Evolutionary conservation across 2,113 vertebrate species (phyloP), one percentile per base, ranked within the genome.

Genomic region (Amphilophus citrinellus): DNA sequence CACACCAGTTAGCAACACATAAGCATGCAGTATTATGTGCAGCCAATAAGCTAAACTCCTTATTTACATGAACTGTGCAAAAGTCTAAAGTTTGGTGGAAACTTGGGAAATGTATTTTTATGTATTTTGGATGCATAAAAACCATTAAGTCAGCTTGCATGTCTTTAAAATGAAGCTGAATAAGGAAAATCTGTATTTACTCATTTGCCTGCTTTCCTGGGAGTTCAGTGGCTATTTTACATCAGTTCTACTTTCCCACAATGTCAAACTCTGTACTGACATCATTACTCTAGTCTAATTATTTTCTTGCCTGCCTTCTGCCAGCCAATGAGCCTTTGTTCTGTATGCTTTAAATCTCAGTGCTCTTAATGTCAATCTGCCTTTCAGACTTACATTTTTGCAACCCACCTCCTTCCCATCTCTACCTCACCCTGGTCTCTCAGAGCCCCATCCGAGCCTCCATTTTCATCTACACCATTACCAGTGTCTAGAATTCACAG

Each of bases 1-100:
- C 94, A 91, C 85, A 88, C 83, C 39, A 80, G 90, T 94, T 91
- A 92, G 84, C 91, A 50, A 92, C 87, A 93, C 77, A 91, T 86
- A 82, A 65, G 73, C 92, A 94, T 91, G 92, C 92, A 92, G 61
- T 61, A 73, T 20, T 27, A 73, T 3, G 3, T 53, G 13, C 66
- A 85, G 68, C 56, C 42, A 81, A 73, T 24, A 86, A 61, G 17
- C 7, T 76, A 68, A 88, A 84, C 47, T 62, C 10, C 30, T 62
- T 57, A 53, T 73, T 15, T 65, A 35, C 27, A 27, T 39, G n/a
- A 20, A 39, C 17, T 77, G 53, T 53, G 61, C 47, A 68, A 81
- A 65, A 2, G 17, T 14, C 17, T 24, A 5, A 24, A 15, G 30
- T 53, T 32, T 32, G 24, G 30, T 32, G 1, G 1, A 44, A 44